Percentiles rank a stretch among this genome's conserved stretches.
Evolutionary conservation across 2,113 vertebrate species (phyloP).

Genomic region (Pleuronectes platessa): DNA sequence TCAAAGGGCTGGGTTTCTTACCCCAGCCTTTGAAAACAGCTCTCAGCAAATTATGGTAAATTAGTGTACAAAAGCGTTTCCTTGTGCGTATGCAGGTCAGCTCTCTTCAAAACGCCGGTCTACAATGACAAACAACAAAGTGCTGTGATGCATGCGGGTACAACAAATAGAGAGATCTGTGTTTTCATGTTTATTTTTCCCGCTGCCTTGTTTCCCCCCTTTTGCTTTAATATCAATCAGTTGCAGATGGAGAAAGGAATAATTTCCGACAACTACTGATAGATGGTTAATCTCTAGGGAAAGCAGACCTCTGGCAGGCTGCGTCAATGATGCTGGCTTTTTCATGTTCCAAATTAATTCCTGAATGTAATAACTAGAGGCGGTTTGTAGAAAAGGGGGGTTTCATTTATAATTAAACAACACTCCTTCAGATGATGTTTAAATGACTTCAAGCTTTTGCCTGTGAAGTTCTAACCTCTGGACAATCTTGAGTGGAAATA

Average conservation of each 20-base stretch:
- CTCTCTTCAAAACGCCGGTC: slow-evolving; percentile 49
- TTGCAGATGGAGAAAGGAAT: slow-evolving; percentile 68
- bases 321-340: slow-evolving; percentile 58
- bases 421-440: slow-evolving; percentile 48
- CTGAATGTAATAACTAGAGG: slow-evolving; percentile 64
- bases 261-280: slow-evolving; percentile 66
- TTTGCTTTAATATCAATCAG: slow-evolving; percentile 57
- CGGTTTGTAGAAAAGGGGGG: slow-evolving; percentile 53
- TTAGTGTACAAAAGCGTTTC: slow-evolving; percentile 70
- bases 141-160: slow-evolving; percentile 48
- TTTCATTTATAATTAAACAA: slow-evolving; percentile 73
- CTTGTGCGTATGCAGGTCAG: slow-evolving; percentile 69
- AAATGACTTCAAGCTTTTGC: slow-evolving; percentile 48
- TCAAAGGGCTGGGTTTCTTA: slow-evolving; percentile 77
- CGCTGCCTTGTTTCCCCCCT: slow-evolving; percentile 31
- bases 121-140: slow-evolving; percentile 59
- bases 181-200: slow-evolving; percentile 25
- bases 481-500: slow-evolving; percentile 29
- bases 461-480: slow-evolving; percentile 49
- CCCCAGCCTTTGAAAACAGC: slow-evolving; percentile 71
- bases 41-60: slow-evolving; percentile 74
- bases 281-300: slow-evolving; percentile 71
- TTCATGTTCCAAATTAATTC: slow-evolving; percentile 73
- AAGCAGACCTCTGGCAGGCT: slow-evolving; percentile 52
- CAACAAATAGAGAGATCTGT: slow-evolving; percentile 50